Percentiles rank a stretch among this genome's conserved stretches.
phyloP scores from a whole-genome alignment of 2,113 vertebrate genomes.

The Paralichthys olivaceus region DNA sequence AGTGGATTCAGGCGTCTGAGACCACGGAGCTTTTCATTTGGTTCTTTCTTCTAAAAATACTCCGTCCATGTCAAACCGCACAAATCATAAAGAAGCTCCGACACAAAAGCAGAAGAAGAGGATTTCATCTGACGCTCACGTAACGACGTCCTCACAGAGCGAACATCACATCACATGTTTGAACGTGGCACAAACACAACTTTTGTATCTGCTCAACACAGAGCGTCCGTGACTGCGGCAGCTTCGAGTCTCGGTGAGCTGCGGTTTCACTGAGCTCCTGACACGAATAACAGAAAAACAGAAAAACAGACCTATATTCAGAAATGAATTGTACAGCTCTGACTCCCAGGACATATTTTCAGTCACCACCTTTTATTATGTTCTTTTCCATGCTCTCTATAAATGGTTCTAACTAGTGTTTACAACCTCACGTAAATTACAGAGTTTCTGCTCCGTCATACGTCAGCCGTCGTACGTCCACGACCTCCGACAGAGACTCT shows the following conservation, averaged over 20 bases:
- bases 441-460: slow-evolving; percentile 46
- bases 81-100: slow-evolving; percentile 9
- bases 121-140: slow-evolving; percentile 28
- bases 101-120: neutral
- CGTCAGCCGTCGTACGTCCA: slow-evolving; percentile 36
- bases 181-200: neutral
- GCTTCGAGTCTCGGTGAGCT: slow-evolving; percentile 21
- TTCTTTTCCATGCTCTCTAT: slow-evolving; percentile 61
- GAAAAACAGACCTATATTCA: slow-evolving; percentile 39
- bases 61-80: slow-evolving; percentile 12
- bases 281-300: slow-evolving; percentile 33
- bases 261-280: slow-evolving; percentile 27
- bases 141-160: slow-evolving; percentile 16
- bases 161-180: slow-evolving; percentile 5
- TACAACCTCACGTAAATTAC: slow-evolving; percentile 70
- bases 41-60: slow-evolving; percentile 58
- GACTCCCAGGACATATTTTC: slow-evolving; percentile 38
- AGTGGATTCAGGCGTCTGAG: slow-evolving; percentile 24
- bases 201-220: slow-evolving; percentile 14
- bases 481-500: slow-evolving; percentile 41
- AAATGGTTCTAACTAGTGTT: slow-evolving; percentile 74
- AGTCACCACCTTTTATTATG: slow-evolving; percentile 62
- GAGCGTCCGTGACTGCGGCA: neutral
- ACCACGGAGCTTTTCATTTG: slow-evolving; percentile 37
- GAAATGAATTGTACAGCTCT: neutral